Percentiles rank a stretch among this genome's conserved stretches.
phyloP scores from a whole-genome alignment of 1,140 invertebrate genomes.

The Magallana ariakensis region DNA sequence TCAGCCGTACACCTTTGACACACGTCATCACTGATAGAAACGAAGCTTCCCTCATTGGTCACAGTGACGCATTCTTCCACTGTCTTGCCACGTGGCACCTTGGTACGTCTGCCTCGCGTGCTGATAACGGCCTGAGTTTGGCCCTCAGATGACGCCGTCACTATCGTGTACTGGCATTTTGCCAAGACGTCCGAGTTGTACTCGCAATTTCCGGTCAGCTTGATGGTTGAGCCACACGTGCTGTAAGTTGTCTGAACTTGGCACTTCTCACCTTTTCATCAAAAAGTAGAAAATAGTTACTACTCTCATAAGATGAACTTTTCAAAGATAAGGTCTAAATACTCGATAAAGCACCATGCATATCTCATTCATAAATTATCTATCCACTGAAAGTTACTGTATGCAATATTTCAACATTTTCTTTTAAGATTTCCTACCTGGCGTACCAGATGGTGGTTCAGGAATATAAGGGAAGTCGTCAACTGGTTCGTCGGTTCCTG shows the following conservation, averaged over 20 bases:
- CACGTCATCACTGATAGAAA: conserved; percentile 31
- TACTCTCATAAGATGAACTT: too few relatives aligned
- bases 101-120: conserved; percentile 5
- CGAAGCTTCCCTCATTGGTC: neutral
- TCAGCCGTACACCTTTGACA: conserved; percentile 45
- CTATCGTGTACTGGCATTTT: conserved; percentile 28
- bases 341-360: too few relatives aligned
- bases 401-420: too few relatives aligned
- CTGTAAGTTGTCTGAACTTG: neutral
- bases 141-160: conserved; percentile 1
- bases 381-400: too few relatives aligned
- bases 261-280: neutral
- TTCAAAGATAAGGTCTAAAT: too few relatives aligned
- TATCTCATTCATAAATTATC: too few relatives aligned
- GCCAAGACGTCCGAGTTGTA: conserved; percentile 28
- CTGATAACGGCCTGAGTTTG: neutral
- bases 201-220: conserved; percentile 17
- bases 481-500: conserved; percentile 3
- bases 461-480: neutral
- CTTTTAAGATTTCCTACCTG: neutral
- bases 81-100: conserved; percentile 10
- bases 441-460: neutral
- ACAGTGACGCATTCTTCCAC: conserved; percentile 28
- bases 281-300: too few relatives aligned
- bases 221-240: conserved; percentile 26